Base-by-base conservation (phyloP, 2,113 vertebrate species). In the Menidia beryllina region DNA sequence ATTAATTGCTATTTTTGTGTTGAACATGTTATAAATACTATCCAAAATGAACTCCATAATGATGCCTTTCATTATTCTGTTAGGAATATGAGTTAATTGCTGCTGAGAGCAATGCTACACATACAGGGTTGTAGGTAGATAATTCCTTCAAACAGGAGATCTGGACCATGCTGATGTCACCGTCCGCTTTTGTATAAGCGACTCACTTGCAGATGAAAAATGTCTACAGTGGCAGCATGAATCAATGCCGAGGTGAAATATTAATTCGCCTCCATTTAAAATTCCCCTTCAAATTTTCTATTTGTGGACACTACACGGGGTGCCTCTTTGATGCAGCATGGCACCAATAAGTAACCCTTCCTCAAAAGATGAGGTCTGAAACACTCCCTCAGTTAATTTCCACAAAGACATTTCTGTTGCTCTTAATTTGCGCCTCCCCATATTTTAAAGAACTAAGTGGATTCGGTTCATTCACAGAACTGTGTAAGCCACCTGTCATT, bases 161-260 rank as follows among this genome's bases (percentile, higher is more conserved):
- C 49, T 66, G 55, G 55, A 57, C 58, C 3, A 3, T 1, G 15
- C 23, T 51, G 75, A 75, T 45, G 62, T 74, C 77, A 74, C 34
- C 3, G 38, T 62, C 68, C 55, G 61, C 62, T 61, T 82, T 73
- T 74, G 74, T 63, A 83, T 80, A 85, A 72, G 76, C 25, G 6
- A 61, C 57, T 64, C 14, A 5, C 70, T 68, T 4, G 3, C 15
- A 61, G 57, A 86, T 55, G 68, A 86, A 88, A n/a, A 82, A 85
- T 76, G 81, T 83, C 76, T 78, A 79, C 76, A 71, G 73, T 80
- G 76, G 84, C 78, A 83, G 77, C 69, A 83, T 80, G 79, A 92
- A 89, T 93, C 87, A 87, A 87, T 82, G 76, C 25, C 43, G 76
- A 91, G 80, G 92, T 94, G 84, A 94, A 94, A 94, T 93, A 94